Percentiles rank a stretch among this genome's conserved stretches.
These are phyloP conservation scores for Aquatica leii DNA, from an alignment of 2,888 invertebrate genomes.

Conservation along the genomic window DNA sequence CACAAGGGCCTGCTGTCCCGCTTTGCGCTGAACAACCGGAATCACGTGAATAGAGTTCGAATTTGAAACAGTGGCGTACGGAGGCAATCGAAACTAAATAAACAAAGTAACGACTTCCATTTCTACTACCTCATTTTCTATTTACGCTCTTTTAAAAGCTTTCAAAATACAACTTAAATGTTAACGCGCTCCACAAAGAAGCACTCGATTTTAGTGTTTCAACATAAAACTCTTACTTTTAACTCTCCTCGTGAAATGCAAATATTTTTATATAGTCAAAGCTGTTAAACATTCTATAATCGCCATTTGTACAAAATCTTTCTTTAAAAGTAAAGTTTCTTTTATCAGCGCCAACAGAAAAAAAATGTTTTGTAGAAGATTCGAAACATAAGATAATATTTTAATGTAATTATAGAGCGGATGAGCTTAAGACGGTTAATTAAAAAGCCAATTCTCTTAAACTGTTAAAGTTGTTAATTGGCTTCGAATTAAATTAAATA, in stretches of 20 bases:
- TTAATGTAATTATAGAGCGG: no score
- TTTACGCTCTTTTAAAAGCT: constrained; percentile 39
- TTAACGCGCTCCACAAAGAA: constrained; percentile 24
- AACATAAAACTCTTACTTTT: constrained; percentile 19
- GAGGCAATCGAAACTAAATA: constrained; percentile 37
- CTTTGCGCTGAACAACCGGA: constrained; percentile 41
- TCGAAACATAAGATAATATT: no score
- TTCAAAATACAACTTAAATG: constrained; percentile 32
- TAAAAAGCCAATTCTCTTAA: no score
- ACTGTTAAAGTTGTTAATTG: no score
- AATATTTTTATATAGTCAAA: not conserved
- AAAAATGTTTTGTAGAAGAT: no score
- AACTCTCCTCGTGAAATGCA: constrained; percentile 16
- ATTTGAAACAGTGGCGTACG: constrained; percentile 43
- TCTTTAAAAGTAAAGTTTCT: no score
- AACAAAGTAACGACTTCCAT: constrained; percentile 42
- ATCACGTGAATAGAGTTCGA: constrained; percentile 47
- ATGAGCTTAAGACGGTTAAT: no score
- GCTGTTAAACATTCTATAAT: no score
- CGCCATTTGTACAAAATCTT: not conserved
- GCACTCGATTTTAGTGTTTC: constrained; percentile 16
- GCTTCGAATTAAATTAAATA: constrained; percentile 12
- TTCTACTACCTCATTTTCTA: constrained; percentile 38
- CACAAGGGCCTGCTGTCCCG: constrained; percentile 48
- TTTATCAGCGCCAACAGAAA: no score